Evolutionary conservation across 92 coral and sea anemone species (phyloP).

Genomic region (Epizoanthus stellaris): DNA sequence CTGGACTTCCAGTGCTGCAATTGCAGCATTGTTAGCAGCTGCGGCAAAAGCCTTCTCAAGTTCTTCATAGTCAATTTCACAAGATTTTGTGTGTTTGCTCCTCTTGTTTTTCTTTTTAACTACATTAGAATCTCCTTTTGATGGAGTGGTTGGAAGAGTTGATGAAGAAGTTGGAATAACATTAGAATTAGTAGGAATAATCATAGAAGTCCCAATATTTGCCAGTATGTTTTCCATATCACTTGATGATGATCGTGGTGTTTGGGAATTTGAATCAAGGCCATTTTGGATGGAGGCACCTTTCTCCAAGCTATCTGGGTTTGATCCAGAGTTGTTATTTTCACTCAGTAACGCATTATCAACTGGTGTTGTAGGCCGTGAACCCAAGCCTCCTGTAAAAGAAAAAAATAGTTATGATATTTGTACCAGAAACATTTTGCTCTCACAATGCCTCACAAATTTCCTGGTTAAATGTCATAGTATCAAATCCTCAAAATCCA

Average conservation of each 20-base stretch:
- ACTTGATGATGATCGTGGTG: constrained; percentile 50
- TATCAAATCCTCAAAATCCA: too few relatives aligned
- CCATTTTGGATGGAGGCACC: constrained; percentile 74
- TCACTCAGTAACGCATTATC: constrained; percentile 55
- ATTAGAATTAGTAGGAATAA: constrained; percentile 40
- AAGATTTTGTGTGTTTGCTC: constrained; percentile 92
- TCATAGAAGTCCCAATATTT: constrained; percentile 70
- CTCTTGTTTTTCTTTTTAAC: constrained; percentile 82
- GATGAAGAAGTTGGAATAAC: constrained; percentile 40
- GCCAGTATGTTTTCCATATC: constrained; percentile 79
- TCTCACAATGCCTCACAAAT: background rate
- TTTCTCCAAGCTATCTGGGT: constrained; percentile 58
- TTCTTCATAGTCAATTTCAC: constrained; percentile 98
- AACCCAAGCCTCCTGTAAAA: constrained; percentile 62
- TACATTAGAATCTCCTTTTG: constrained; percentile 63
- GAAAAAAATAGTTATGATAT: background rate
- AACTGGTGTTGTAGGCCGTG: constrained; percentile 86
- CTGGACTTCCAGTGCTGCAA: constrained; percentile 57
- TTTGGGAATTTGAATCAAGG: constrained; percentile 58
- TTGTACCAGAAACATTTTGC: background rate
- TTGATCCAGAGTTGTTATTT: constrained; percentile 66
- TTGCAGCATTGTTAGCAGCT: constrained; percentile 78
- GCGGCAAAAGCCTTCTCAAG: constrained; percentile 90
- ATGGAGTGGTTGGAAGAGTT: constrained; percentile 49
- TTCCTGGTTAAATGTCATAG: too few relatives aligned